Conservation (phyloP, 2,797 vertebrate species). For the Heteromormyrus szaboi region DNA sequence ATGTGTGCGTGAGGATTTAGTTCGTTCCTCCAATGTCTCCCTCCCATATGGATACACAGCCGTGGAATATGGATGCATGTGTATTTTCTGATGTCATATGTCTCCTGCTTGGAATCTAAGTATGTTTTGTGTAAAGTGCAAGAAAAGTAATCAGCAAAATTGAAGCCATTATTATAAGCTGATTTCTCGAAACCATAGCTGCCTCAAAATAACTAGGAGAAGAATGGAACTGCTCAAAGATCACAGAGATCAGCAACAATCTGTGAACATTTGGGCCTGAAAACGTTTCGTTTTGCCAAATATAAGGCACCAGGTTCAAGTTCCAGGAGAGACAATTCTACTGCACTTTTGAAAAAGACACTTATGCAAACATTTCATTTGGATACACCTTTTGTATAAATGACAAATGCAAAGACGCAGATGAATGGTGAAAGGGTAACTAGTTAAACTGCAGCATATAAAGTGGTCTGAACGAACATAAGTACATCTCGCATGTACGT, state of each 20-base stretch:
- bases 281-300: background rate
- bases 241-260: background rate
- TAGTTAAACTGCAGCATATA: background rate
- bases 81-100: background rate
- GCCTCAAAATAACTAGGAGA: background rate
- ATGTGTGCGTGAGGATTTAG: background rate
- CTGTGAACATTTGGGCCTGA: background rate
- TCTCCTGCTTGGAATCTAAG: background rate
- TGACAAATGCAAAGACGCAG: background rate
- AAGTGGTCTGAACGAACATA: background rate
- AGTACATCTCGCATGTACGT: background rate
- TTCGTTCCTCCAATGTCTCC: background rate
- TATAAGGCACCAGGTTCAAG: background rate
- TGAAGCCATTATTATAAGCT: background rate
- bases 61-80: background rate
- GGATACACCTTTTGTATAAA: background rate
- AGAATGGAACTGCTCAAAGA: background rate
- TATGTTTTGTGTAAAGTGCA: background rate
- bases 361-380: background rate
- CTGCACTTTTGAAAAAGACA: background rate
- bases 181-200: background rate
- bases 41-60: background rate
- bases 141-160: background rate
- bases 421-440: background rate
- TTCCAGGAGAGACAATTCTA: background rate